These are phyloP conservation scores for Rattus rattus DNA, from an alignment of 2,113 vertebrate genomes.

Conservation along the genomic window DNA sequence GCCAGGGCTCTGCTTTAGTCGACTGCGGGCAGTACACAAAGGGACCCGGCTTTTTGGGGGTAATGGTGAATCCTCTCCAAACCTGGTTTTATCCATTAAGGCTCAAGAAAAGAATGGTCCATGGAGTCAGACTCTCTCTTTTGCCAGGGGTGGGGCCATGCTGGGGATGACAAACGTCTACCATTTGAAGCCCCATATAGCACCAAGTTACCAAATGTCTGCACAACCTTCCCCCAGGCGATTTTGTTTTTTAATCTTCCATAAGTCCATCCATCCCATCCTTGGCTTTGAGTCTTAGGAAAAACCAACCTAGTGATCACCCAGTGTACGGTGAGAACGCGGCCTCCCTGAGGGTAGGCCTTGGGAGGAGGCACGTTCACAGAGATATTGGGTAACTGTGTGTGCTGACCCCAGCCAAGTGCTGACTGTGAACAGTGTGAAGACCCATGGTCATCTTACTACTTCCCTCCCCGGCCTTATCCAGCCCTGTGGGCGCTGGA, in stretches of 20 bases:
- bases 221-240: background rate
- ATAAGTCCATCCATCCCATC: background rate
- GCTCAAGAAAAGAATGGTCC: background rate
- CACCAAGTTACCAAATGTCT: background rate
- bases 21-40: background rate
- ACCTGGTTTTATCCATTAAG: background rate
- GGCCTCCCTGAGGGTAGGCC: conserved; percentile 42
- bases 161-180: background rate
- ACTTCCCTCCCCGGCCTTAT: background rate
- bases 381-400: background rate
- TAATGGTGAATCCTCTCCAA: background rate
- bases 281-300: background rate
- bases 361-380: background rate
- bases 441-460: fast-evolving
- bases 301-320: background rate
- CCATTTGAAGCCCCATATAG: background rate
- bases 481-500: background rate
- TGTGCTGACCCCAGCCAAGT: background rate
- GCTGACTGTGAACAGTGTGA: background rate
- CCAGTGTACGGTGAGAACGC: background rate
- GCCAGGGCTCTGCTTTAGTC: background rate
- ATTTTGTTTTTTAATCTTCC: background rate
- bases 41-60: background rate
- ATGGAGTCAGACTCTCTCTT: background rate
- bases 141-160: no score